Evolutionary conservation across 2,797 vertebrate genomes (phyloP), one percentile per base, ranked within the genome.

Genomic region (Labroides dimidiatus): DNA sequence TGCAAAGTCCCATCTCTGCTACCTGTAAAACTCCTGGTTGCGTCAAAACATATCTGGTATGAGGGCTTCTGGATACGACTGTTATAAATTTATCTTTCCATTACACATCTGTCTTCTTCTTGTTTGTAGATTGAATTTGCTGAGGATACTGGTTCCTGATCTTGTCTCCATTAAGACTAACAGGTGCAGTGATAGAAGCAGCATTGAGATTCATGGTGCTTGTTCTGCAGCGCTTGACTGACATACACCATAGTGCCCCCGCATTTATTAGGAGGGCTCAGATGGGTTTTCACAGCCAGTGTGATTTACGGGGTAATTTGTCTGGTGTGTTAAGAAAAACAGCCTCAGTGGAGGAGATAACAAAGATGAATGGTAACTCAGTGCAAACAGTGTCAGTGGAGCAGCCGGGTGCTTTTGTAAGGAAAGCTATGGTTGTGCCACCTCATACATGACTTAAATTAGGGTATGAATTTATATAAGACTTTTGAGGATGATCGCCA

Each of bases 221-320:
- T 3, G 21, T 57, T 65, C 69, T 62, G 37, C 49, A 48, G 62
- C 56, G 8, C 1, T 6, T 10, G 21, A 51, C 59, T 9, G 13
- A 49, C 64, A 30, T 56, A 65, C 60, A 65, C 24, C 3, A 5
- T 59, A 19, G n/a, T 45, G 24, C 14, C 24, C 60, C 48, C 16
- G 12, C 3, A 43, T 85, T 78, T 80, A 82, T 65, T 49, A 53
- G 53, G 2, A 15, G 19, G 75, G 47, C 64, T 76, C 75, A 67
- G 71, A 63, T 59, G 74, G 24, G 49, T 59, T 72, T 71, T 53
- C 58, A 47, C 79, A 64, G 37, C 50, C 57, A 10, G 30, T 36
- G 48, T 53, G 77, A 81, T 85, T 86, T 77, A 86, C 6, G 13
- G 70, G 76, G 63, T 73, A 78, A 79, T 77, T 81, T 61, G 58